These are phyloP conservation scores for Eupithecia insigniata DNA, from an alignment of 2,888 invertebrate species.

Conservation along the genomic window DNA sequence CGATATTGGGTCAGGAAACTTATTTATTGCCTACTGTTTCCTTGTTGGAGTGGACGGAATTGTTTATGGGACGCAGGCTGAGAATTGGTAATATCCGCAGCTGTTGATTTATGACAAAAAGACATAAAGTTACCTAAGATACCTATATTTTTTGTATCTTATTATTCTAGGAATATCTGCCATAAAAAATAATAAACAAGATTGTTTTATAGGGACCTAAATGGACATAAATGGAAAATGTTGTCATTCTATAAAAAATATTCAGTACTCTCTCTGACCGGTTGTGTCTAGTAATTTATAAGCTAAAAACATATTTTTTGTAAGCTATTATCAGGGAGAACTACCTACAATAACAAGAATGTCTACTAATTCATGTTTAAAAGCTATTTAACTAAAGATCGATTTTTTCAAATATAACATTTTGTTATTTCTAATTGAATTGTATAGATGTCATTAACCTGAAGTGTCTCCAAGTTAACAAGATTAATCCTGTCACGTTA, in stretches of 20 bases:
- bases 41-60: constrained; percentile 5
- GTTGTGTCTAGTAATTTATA: too few relatives aligned
- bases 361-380: background rate
- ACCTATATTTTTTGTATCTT: too few relatives aligned
- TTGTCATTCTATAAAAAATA: too few relatives aligned
- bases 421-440: background rate
- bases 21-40: constrained; percentile 22
- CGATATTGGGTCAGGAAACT: constrained; percentile 22
- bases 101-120: background rate
- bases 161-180: background rate
- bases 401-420: background rate
- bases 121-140: background rate
- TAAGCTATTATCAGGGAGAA: too few relatives aligned
- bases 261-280: too few relatives aligned
- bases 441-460: constrained; percentile 19
- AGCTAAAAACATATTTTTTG: too few relatives aligned
- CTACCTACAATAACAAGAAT: too few relatives aligned
- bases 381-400: background rate
- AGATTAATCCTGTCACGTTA: constrained; percentile 35
- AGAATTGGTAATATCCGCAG: background rate
- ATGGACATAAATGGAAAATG: too few relatives aligned
- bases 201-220: too few relatives aligned
- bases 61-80: background rate
- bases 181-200: too few relatives aligned
- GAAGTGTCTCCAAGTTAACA: constrained; percentile 9